These are phyloP conservation scores for Syritta pipiens DNA, from an alignment of 2,888 invertebrate genomes.

Conservation along the genomic window DNA sequence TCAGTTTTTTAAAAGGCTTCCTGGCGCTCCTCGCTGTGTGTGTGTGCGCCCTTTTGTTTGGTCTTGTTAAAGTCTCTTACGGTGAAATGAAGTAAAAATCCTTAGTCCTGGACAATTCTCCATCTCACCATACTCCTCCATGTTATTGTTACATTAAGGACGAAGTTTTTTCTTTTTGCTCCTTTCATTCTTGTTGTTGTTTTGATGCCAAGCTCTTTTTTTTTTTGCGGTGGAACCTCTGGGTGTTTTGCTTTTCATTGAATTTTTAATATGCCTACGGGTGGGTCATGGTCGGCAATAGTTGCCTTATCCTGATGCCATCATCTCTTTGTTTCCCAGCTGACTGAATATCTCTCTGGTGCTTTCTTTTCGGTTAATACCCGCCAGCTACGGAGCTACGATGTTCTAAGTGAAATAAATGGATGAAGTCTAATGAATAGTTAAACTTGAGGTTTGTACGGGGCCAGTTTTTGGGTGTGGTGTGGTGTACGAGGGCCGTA, in stretches of 20 bases:
- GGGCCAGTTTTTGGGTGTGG: too few relatives aligned
- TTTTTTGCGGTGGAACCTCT: constrained; percentile 2
- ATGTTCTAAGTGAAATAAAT: constrained; percentile 62
- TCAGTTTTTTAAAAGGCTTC: constrained; percentile 46
- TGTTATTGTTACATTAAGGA: too few relatives aligned
- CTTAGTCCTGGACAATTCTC: too few relatives aligned
- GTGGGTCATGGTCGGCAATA: constrained; percentile 57
- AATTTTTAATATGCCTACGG: constrained; percentile 67
- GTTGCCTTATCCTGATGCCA: constrained; percentile 31
- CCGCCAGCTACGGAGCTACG: constrained; percentile 10
- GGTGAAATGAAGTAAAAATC: too few relatives aligned
- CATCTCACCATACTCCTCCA: too few relatives aligned
- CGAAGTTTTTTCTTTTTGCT: constrained; percentile 16
- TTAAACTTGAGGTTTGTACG: constrained; percentile 55
- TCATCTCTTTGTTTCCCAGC: too few relatives aligned
- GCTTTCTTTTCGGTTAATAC: constrained; percentile 50
- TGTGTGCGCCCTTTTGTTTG: too few relatives aligned
- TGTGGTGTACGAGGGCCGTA: too few relatives aligned
- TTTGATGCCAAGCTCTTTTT: too few relatives aligned
- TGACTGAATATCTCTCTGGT: neutral
- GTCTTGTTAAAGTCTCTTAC: too few relatives aligned
- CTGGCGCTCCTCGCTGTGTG: too few relatives aligned
- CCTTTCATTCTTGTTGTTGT: constrained; percentile 17
- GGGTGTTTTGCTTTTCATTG: constrained; percentile 46
- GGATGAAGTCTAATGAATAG: constrained; percentile 59